Evolutionary conservation across 2,113 vertebrate genomes (phyloP), one percentile per base, ranked within the genome.

Genomic region (Upupa epops): DNA sequence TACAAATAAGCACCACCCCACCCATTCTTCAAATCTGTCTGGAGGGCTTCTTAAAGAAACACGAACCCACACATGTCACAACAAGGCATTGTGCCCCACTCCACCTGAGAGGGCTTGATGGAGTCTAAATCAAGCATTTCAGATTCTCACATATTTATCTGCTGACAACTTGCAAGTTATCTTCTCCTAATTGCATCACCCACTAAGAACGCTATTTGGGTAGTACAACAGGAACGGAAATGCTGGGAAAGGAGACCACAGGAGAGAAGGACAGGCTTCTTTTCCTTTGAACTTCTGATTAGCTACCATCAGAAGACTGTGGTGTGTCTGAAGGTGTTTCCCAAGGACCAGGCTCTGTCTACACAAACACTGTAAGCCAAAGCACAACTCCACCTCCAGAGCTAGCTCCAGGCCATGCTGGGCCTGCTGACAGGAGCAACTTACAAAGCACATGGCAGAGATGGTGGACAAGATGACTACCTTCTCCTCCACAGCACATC

Each of bases 241-340:
- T 40, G 36, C 61, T 64, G n/a, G 79, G 26, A 94, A 74, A 93
- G 21, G 40, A 88, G 69, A 63, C 34, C 71, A 51, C 31, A 85
- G 49, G 46, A 60, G 79, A 86, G 40, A 22, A 89, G 34, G 45
- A 93, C 88, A 74, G 1, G 2, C 32, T 45, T 42, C 37, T 68
- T 17, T 59, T 55, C 78, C 89, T 93, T 66, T 87, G 77, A 93
- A 94, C 74, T 82, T 37, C 45, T 81, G 55, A 82, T 54, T 66
- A 78, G 54, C 59, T 94, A 49, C 48, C 79, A 72, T 65, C 49
- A 84, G 75, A 81, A 56, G 25, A 48, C 40, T 66, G 63, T 66
- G 34, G 11, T 18, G 22, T 7, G 19, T 83, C 74, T 86, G 85
- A 90, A 56, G 70, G 63, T 0, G 0, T 64, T 88, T 94, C 82